Conservation (phyloP, 2,888 invertebrate genomes). For the Teleiodes luculella region DNA sequence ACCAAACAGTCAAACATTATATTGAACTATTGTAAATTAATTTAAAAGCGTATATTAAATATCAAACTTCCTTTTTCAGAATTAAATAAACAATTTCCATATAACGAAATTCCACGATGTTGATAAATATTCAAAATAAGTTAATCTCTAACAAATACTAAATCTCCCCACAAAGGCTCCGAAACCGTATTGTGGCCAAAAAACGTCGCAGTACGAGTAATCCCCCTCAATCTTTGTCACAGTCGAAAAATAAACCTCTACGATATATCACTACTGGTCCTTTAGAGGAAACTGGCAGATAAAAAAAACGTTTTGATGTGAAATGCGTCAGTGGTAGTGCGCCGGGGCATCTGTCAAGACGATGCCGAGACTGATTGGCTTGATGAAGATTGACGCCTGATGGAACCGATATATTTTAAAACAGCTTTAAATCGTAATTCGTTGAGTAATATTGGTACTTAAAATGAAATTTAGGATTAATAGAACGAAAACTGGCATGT, state of each 20-base stretch:
- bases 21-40: too few species aligned
- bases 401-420: neutral
- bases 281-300: neutral
- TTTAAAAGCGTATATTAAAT: too few species aligned
- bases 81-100: too few species aligned
- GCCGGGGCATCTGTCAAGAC: slow-evolving; percentile 1
- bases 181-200: neutral
- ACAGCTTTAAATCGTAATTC: neutral
- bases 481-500: too few species aligned
- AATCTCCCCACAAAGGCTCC: neutral
- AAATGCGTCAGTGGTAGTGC: neutral
- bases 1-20: too few species aligned
- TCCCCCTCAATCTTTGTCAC: slow-evolving; percentile 2
- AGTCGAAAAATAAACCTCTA: neutral
- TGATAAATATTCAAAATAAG: too few species aligned
- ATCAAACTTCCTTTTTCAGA: too few species aligned
- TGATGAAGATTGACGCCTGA: neutral
- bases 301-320: neutral
- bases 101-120: too few species aligned
- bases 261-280: neutral
- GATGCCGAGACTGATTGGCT: slow-evolving; percentile 4
- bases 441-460: neutral
- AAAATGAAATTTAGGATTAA: too few species aligned
- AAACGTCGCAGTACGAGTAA: neutral
- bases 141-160: neutral